Evolutionary conservation across 2,888 invertebrate genomes (phyloP).

Genomic region (Microctonus brassicae): DNA sequence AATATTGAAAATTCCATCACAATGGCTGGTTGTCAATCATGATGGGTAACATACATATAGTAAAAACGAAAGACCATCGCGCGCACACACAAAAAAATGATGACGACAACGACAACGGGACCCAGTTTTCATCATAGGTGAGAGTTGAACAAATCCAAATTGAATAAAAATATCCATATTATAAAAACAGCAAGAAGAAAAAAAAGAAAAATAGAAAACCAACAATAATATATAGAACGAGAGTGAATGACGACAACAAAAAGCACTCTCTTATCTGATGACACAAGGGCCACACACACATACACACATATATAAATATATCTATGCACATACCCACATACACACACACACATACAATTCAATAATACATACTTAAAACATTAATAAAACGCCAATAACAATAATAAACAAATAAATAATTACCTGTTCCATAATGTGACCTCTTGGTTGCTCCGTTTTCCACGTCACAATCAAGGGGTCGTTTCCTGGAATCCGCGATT

Average conservation of each 20-base stretch:
- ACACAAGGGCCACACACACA: background rate
- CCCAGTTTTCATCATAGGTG: background rate
- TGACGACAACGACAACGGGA: background rate
- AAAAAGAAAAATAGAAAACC: background rate
- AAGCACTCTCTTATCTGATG: slow-evolving; percentile 22
- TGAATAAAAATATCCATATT: no score
- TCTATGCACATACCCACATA: no score
- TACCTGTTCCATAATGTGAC: slow-evolving; percentile 93
- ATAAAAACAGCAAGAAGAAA: no score
- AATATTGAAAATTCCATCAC: background rate
- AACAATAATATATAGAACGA: background rate
- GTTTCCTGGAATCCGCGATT: slow-evolving; percentile 90
- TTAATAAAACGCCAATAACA: background rate
- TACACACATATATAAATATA: no score
- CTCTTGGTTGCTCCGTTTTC: slow-evolving; percentile 91
- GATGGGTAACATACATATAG: no score
- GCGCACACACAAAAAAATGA: slow-evolving; percentile 3
- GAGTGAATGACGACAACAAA: background rate
- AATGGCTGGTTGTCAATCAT: background rate
- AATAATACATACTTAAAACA: background rate
- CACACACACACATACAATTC: no score
- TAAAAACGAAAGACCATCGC: background rate
- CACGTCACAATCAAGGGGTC: slow-evolving; percentile 88
- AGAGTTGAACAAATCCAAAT: no score
- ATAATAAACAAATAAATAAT: slow-evolving; percentile 39